Evolutionary conservation across 2,888 invertebrate genomes (phyloP).

Genomic region (Notocelia uddmanniana): DNA sequence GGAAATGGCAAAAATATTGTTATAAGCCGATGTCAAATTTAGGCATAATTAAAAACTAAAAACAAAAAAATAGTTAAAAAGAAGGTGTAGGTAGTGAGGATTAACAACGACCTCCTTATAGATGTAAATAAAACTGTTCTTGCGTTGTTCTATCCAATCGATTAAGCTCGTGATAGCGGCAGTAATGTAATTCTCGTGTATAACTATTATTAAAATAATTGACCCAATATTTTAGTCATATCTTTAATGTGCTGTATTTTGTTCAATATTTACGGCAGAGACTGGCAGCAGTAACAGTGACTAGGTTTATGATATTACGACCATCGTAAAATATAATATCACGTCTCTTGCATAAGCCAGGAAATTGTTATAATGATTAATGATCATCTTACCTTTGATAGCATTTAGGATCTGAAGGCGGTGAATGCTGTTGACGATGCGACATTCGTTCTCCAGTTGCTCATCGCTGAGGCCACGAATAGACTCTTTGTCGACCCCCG

Average conservation of each 20-base stretch:
- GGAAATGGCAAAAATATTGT: constrained; percentile 55
- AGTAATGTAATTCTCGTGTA: constrained; percentile 37
- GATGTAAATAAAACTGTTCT: not conserved
- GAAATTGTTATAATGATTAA: constrained; percentile 46
- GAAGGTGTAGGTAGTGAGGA: not conserved
- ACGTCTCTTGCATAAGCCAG: constrained; percentile 45
- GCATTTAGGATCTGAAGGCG: constrained; percentile 95
- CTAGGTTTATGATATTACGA: constrained; percentile 48
- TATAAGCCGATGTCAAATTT: not conserved
- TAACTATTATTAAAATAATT: constrained; percentile 29
- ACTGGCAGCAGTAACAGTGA: constrained; percentile 38
- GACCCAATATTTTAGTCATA: constrained; percentile 27
- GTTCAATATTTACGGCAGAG: constrained; percentile 30
- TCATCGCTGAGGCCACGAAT: constrained; percentile 95
- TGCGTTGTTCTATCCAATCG: constrained; percentile 21
- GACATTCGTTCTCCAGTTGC: constrained; percentile 95
- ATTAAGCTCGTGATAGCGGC: constrained; percentile 14
- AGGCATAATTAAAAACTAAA: not conserved
- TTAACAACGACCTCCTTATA: not conserved
- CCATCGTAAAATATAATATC: constrained; percentile 50
- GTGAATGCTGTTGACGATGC: constrained; percentile 97
- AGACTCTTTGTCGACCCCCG: constrained; percentile 96
- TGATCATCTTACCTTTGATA: constrained; percentile 87
- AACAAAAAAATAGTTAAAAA: not conserved
- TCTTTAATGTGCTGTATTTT: constrained; percentile 41